A percentile compares a stretch with the other conserved stretches of the same genome.
phyloP scores from a whole-genome alignment of 2,888 invertebrate species.

The Dexiosoma caninum region DNA sequence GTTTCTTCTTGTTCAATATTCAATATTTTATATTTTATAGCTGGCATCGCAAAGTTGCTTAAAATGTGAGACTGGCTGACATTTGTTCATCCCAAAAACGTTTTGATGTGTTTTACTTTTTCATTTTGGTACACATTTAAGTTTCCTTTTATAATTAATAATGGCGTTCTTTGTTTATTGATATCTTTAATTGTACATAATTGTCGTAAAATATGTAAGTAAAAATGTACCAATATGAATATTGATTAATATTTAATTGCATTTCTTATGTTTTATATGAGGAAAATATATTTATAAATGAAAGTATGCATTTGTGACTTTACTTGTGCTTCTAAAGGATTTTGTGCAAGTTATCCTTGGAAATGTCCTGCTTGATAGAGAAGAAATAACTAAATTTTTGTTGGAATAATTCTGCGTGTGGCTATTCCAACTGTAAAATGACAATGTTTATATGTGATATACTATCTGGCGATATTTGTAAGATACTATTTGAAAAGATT shows the following conservation, averaged over 20 bases:
- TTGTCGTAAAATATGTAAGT: conserved; percentile 54
- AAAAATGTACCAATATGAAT: conserved; percentile 55
- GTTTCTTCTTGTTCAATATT: conserved; percentile 16
- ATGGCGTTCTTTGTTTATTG: conserved; percentile 32
- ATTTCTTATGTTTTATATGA: background rate
- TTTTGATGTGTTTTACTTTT: conserved; percentile 8
- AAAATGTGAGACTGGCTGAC: conserved; percentile 62
- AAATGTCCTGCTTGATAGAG: too few relatives aligned
- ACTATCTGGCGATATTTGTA: too few relatives aligned
- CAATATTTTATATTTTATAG: conserved; percentile 15
- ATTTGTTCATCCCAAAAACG: conserved; percentile 59
- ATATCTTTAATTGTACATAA: conserved; percentile 62
- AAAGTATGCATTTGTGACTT: too few relatives aligned
- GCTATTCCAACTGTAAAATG: too few relatives aligned
- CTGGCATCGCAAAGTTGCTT: conserved; percentile 19
- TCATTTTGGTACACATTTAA: background rate
- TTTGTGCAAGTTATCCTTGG: too few relatives aligned
- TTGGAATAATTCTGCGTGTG: too few relatives aligned
- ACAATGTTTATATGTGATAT: too few relatives aligned
- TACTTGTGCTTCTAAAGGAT: too few relatives aligned
- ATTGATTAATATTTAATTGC: conserved; percentile 32
- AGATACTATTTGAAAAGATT: too few relatives aligned
- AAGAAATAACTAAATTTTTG: too few relatives aligned
- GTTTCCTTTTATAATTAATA: conserved; percentile 43
- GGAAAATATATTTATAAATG: background rate